Base-by-base conservation (phyloP, 2,113 vertebrate genomes). In the Mystacornis crossleyi region DNA sequence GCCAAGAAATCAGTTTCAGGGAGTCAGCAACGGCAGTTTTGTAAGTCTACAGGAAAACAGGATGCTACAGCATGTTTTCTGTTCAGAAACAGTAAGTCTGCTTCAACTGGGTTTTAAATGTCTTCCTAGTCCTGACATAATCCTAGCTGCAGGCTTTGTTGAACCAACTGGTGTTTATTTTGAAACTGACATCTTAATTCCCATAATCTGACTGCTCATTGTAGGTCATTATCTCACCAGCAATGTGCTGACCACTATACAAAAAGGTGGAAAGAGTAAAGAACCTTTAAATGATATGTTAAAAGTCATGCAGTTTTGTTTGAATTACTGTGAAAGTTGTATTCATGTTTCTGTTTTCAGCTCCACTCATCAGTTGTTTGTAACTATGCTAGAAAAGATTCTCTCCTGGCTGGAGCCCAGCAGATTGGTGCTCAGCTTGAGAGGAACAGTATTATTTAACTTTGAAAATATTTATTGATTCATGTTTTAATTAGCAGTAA, bases 401-500 rank as follows among this genome's bases (percentile, higher is more conserved):
- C 93, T 95, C 75, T 97, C 72, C 95, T 96, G 97, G 97, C 97
- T 96, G 86, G 86, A 94, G 71, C 93, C 97, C 97, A 97, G 97
- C 96, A 97, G 97, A 97, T 96, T 97, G 97, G 97, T 95, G 95
- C 97, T 97, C 97, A 97, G 96, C 97, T 97, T 97, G 97, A 97
- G 97, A 96, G 95, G 97, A 97, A 97, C 95, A 95, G 95, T 96
- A 97, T 97, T 97, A 97, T 97, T 97, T 92, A 97, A 97, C 97
- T 97, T 97, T 96, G 97, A 97, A 97, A 97, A 97, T 97, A 97
- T 97, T 97, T 97, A 97, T 97, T 96, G 96, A 97, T 96, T 97
- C 97, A 94, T 95, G 96, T 97, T 97, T 97, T 97, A 97, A 97
- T 97, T 97, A 97, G 95, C 96, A 97, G 90, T 93, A 95, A 97